Base-by-base conservation (phyloP, 2,888 invertebrate species). In the Tinea semifulvella region DNA sequence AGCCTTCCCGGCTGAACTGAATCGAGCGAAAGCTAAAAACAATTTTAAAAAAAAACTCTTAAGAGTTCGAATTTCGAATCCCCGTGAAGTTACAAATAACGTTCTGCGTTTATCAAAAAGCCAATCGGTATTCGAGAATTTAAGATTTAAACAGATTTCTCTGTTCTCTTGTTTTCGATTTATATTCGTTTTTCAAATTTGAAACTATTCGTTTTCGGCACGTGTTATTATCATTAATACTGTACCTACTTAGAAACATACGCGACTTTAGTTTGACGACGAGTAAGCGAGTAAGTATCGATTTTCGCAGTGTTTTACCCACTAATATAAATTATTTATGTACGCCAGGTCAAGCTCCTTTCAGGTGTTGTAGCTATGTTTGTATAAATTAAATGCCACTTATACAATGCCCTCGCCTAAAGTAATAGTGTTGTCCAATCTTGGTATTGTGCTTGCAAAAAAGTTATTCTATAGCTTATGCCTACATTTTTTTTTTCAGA, bases 1-100 rank as follows among this genome's bases (percentile, higher is more conserved):
- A 69, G 64, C 69, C 65, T 52, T 44, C 39, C 42, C 55, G 68
- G 69, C 62, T 69, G 68, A 69, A 61, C 68, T 65, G 66, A 51
- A 45, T 25, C 50, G 52, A 52, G 53, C 56, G 56, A 48, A 38
- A n/a, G 5, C 19, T 7, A 19, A 20, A 40, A 38, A 14, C 8
- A 14, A n/a, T 7, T 38, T 13, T 4, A 40, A 40, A 40, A 14
- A 25, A 19, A 8, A 40, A 40, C 3, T 22, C 18, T 17, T 38
- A 4, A 40, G 22, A 22, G 22, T 11, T 36, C 16, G 18, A 36
- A 36, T 18, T 36, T 14, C 36, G 36, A 36, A 36, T 17, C 36
- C 18, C 36, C 36, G 36, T 2, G 17, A 16, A 18, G 36, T 36
- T 36, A 36, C 3, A 36, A 18, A 36, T 6, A 36, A 14, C 16